Conservation (phyloP, 2,888 invertebrate genomes). For the Eupithecia insigniata region DNA sequence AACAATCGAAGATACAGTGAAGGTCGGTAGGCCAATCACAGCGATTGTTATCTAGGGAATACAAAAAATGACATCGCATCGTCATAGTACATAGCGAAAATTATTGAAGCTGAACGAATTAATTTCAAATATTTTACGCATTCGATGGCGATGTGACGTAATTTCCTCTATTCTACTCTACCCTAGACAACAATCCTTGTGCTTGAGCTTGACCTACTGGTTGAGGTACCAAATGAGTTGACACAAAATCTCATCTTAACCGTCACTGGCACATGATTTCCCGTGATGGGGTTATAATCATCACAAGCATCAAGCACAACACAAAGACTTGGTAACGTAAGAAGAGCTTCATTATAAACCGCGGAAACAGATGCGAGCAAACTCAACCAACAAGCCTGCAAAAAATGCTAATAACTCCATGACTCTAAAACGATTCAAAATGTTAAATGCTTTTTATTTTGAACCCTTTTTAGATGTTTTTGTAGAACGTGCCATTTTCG, state of each 20-base stretch:
- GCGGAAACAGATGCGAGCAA: conserved; percentile 7
- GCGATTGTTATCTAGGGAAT: neutral
- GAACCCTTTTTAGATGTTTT: conserved; percentile 30
- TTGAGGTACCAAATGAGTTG: neutral
- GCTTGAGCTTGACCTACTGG: neutral
- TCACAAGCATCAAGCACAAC: neutral
- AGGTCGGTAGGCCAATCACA: neutral
- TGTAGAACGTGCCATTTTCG: conserved; percentile 36
- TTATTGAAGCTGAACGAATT: neutral
- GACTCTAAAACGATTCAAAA: neutral
- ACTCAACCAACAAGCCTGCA: neutral
- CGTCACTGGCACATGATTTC: neutral
- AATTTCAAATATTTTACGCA: neutral
- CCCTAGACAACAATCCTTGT: neutral
- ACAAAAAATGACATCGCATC: neutral
- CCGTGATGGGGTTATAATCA: neutral
- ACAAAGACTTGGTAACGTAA: neutral
- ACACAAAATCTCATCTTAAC: neutral
- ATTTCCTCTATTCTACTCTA: neutral
- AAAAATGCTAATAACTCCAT: neutral
- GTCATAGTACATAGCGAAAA: too few relatives aligned
- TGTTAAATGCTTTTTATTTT: conserved; percentile 22
- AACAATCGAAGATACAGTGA: neutral
- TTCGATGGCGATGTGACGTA: neutral
- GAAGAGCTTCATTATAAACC: neutral